These are phyloP conservation scores for Archilochus colubris DNA, from an alignment of 2,113 vertebrate species.

Conservation along the genomic window DNA sequence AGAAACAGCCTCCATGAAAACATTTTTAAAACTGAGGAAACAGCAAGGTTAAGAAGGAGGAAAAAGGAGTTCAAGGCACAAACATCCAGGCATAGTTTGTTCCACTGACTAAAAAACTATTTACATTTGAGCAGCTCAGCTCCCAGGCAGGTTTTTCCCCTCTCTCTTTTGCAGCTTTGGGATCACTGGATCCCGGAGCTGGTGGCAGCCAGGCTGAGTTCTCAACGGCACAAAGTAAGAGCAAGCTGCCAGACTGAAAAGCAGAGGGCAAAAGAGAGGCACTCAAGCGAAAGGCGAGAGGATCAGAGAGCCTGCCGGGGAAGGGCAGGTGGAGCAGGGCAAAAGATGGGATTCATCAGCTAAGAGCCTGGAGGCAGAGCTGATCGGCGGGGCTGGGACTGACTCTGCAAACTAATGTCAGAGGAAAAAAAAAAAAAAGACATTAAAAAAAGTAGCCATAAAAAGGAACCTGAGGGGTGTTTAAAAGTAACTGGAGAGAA, in stretches of 20 bases:
- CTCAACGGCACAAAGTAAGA: neutral
- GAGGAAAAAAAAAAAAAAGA: neutral
- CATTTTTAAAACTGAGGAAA: neutral
- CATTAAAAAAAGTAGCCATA: fast-evolving
- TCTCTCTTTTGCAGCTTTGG: neutral
- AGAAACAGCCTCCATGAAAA: neutral
- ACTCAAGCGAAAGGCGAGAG: constrained; percentile 47
- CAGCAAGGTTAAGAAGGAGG: neutral
- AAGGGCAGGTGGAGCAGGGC: constrained; percentile 45
- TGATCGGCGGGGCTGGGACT: neutral
- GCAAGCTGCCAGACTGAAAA: constrained; percentile 27
- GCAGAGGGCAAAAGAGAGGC: constrained; percentile 48
- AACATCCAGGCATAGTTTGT: neutral
- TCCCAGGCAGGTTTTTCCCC: neutral
- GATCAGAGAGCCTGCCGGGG: constrained; percentile 31
- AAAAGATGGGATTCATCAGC: constrained; percentile 9
- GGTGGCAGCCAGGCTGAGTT: neutral
- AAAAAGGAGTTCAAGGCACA: neutral
- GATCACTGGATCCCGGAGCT: neutral
- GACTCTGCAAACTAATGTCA: neutral
- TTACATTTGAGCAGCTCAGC: neutral
- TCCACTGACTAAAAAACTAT: neutral
- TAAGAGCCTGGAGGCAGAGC: constrained; percentile 43
- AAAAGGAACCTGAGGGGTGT: neutral
- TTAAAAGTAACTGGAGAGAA: neutral